phyloP scores from a whole-genome alignment of 2,113 vertebrate species.

The Butastur rufipennis region DNA sequence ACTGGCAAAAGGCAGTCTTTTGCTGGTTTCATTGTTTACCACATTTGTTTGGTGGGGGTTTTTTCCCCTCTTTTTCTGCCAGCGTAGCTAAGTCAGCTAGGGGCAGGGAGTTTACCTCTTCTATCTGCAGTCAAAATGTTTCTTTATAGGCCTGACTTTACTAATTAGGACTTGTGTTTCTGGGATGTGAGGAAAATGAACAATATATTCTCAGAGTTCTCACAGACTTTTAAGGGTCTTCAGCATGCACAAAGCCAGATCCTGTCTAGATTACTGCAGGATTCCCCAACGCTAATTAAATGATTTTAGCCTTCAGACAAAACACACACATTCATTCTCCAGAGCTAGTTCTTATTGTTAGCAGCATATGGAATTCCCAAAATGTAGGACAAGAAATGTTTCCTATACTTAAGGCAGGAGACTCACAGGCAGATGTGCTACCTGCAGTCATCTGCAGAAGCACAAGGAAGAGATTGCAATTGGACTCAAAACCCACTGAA shows the following conservation, averaged over 20 bases:
- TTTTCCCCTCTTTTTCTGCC: fast-evolving
- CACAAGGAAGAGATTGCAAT: not conserved
- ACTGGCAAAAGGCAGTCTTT: conserved; percentile 36
- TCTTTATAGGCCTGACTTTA: not conserved
- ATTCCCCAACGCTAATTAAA: not conserved
- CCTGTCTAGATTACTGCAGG: not conserved
- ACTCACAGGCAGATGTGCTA: not conserved
- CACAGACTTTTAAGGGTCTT: not conserved
- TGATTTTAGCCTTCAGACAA: not conserved
- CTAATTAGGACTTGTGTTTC: not conserved
- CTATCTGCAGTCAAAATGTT: not conserved
- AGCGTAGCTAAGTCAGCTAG: not conserved
- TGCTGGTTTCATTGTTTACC: not conserved
- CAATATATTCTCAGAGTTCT: not conserved
- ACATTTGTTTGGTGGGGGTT: not conserved
- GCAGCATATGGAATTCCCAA: not conserved
- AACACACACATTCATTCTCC: not conserved
- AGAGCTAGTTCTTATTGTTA: not conserved
- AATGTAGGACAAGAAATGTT: not conserved
- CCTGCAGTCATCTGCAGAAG: not conserved
- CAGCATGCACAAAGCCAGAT: not conserved
- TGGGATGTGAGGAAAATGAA: not conserved
- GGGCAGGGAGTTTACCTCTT: not conserved
- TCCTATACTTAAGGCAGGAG: not conserved
- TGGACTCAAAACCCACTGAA: not conserved